Evolutionary conservation across 2,888 invertebrate species (phyloP).

Genomic region (Drosophila incognita): DNA sequence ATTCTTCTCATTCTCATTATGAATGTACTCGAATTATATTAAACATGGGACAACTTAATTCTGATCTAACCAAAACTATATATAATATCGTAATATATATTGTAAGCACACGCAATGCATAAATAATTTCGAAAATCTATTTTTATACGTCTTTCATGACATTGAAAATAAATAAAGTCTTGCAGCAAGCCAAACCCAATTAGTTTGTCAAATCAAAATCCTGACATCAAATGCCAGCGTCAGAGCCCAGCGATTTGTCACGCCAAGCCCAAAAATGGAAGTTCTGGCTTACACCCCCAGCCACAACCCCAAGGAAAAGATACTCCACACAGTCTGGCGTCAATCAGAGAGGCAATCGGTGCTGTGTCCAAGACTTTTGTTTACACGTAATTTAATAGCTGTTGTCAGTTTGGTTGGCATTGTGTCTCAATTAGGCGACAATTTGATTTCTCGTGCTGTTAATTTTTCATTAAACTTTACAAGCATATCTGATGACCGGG

Average conservation of each 20-base stretch:
- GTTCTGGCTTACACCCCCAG: not conserved
- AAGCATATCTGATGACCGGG: slow-evolving; percentile 52
- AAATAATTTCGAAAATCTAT: not conserved
- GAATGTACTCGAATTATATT: too few species aligned
- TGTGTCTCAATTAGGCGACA: slow-evolving; percentile 81
- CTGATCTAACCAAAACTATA: not conserved
- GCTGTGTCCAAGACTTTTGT: slow-evolving; percentile 45
- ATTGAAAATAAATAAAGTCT: slow-evolving; percentile 13
- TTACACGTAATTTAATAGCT: slow-evolving; percentile 73
- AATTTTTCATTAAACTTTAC: slow-evolving; percentile 76
- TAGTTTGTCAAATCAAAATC: slow-evolving; percentile 76
- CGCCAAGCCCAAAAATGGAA: slow-evolving; percentile 41
- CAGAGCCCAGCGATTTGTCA: slow-evolving; percentile 69
- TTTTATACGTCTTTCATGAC: not conserved
- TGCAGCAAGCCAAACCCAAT: slow-evolving; percentile 61
- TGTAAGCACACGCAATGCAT: not conserved
- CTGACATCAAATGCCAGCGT: slow-evolving; percentile 63
- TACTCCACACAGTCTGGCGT: slow-evolving; percentile 9
- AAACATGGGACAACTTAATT: not conserved
- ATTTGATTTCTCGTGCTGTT: slow-evolving; percentile 79
- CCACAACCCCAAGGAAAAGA: too few species aligned
- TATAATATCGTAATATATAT: not conserved
- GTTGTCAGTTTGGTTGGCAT: slow-evolving; percentile 43
- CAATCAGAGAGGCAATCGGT: slow-evolving; percentile 28
- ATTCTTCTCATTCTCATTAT: too few species aligned